Conservation (phyloP, 1,140 invertebrate genomes). For the Dendroctonus valens region DNA sequence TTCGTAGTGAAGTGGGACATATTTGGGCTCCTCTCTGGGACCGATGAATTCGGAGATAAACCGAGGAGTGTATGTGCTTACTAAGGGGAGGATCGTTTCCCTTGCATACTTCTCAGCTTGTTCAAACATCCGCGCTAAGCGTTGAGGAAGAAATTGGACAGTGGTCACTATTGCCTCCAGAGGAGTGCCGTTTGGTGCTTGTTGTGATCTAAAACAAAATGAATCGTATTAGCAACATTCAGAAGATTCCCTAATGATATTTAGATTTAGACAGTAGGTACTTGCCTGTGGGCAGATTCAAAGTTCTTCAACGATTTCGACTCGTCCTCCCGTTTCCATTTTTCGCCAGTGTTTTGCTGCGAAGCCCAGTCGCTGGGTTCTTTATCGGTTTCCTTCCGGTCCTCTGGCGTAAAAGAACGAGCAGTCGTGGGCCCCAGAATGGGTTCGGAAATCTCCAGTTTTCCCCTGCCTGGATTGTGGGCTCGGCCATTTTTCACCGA, state of each 20-base stretch:
- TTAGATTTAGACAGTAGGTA: background rate
- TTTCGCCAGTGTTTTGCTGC: slow-evolving; percentile 40
- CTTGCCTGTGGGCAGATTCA: slow-evolving; percentile 4
- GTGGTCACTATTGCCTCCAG: slow-evolving; percentile 57
- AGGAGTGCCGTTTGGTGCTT: slow-evolving; percentile 29
- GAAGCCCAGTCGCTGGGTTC: slow-evolving; percentile 1
- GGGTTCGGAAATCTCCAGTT: slow-evolving; percentile 69
- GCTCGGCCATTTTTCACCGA: slow-evolving; percentile 55
- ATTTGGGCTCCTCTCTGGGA: slow-evolving; percentile 39
- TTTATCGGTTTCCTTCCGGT: background rate
- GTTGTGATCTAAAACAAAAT: slow-evolving; percentile 5
- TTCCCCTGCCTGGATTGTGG: slow-evolving; percentile 49
- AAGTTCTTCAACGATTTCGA: slow-evolving; percentile 27
- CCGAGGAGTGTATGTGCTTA: slow-evolving; percentile 72
- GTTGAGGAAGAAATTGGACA: slow-evolving; percentile 74
- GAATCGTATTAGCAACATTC: background rate
- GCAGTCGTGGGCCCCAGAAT: slow-evolving; percentile 62
- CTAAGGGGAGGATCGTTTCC: slow-evolving; percentile 69
- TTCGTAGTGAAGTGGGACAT: slow-evolving; percentile 45
- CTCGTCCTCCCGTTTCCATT: slow-evolving; percentile 44
- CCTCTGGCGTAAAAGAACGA: background rate
- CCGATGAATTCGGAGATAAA: slow-evolving; percentile 51
- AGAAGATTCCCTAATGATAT: too few species aligned
- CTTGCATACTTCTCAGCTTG: slow-evolving; percentile 77
- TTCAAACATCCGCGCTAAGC: slow-evolving; percentile 72